Evolutionary conservation across 2,888 invertebrate species (phyloP).

Genomic region (Hartigia nigra): DNA sequence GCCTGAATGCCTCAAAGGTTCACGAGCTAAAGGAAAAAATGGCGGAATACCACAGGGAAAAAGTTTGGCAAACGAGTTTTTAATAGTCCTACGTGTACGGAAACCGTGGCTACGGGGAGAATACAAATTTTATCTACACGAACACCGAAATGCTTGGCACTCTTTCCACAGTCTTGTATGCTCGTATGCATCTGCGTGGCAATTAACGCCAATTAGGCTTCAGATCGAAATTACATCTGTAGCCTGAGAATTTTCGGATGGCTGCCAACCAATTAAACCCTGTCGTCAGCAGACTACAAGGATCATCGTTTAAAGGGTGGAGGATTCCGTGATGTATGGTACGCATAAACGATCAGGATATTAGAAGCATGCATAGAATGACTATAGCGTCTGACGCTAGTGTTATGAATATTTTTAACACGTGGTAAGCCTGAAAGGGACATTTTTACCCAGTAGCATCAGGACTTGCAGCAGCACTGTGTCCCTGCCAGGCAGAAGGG

Average conservation of each 20-base stretch:
- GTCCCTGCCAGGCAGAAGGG: conserved; percentile 12
- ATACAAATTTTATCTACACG: neutral
- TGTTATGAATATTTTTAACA: neutral
- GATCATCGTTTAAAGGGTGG: neutral
- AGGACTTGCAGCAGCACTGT: neutral
- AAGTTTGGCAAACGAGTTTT: neutral
- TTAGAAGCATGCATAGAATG: neutral
- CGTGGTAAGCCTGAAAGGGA: conserved; percentile 3
- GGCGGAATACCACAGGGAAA: neutral
- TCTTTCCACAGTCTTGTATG: neutral
- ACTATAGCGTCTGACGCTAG: neutral
- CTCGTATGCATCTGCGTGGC: neutral
- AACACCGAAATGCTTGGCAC: neutral
- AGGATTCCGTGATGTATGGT: neutral
- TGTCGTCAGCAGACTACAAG: neutral
- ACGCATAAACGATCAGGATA: neutral
- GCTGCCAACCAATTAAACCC: neutral
- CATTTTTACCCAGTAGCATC: neutral
- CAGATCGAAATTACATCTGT: neutral
- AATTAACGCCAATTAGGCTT: neutral
- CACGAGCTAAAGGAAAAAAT: neutral
- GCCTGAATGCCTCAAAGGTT: neutral
- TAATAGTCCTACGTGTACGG: neutral
- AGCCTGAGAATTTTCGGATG: neutral
- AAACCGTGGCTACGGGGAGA: neutral